Conservation (phyloP, 2,797 vertebrate genomes). For the Siniperca scherzeri region DNA sequence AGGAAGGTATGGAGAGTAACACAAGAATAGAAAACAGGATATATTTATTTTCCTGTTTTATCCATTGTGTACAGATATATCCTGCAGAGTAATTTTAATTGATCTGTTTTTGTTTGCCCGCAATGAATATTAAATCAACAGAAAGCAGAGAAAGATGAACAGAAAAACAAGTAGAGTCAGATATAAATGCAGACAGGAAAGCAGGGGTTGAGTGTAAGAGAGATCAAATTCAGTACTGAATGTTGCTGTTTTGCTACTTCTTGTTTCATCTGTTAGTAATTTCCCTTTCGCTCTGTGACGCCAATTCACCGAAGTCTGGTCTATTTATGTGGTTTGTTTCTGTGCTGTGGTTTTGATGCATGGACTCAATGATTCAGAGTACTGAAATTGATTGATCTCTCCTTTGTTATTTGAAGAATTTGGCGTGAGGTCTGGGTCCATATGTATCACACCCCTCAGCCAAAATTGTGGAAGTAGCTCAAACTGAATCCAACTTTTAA, state of each 20-base stretch:
- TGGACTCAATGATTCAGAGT: constrained; percentile 43
- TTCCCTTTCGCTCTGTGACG: constrained; percentile 70
- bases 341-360: constrained; percentile 65
- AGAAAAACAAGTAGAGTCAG: background rate
- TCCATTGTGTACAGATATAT: constrained; percentile 2
- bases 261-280: constrained; percentile 77
- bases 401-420: constrained; percentile 31
- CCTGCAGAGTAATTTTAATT: background rate
- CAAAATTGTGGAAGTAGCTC: background rate
- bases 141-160: background rate
- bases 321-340: constrained; percentile 73
- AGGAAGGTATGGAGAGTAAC: background rate
- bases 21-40: constrained; percentile 3
- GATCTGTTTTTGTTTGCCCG: background rate
- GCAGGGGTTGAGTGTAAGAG: background rate
- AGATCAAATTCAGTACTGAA: constrained; percentile 13
- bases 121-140: background rate
- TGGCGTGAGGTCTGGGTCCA: constrained; percentile 9
- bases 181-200: constrained; percentile 5
- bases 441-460: constrained; percentile 1
- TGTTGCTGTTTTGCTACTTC: constrained; percentile 33
- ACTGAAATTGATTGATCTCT: constrained; percentile 55
- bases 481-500: background rate
- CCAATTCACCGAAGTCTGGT: constrained; percentile 47
- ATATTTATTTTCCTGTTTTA: constrained; percentile 4